Evolutionary conservation across 2,888 invertebrate genomes (phyloP), one percentile per base, ranked within the genome.

Genomic region (Coleophora flavipennella): DNA sequence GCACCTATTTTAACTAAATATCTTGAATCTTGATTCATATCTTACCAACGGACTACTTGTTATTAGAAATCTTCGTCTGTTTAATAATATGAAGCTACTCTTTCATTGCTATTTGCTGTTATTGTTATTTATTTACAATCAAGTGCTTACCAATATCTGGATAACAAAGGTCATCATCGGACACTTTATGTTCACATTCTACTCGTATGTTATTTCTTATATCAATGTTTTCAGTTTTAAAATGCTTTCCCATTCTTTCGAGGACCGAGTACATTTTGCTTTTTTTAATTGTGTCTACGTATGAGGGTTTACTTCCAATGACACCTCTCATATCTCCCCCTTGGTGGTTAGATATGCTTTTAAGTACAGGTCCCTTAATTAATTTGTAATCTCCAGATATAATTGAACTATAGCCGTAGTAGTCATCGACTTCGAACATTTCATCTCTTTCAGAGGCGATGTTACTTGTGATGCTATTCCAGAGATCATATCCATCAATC

Each of bases 391-490:
- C 64, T 29, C 62, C 73, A 25, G 48, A 51, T 43, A 61, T 70
- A 11, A 76, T 55, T 2, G 74, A 57, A 14, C 58, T 55, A 48
- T 62, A 79, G 2, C 71, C 77, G 6, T 49, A 42, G 27, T 55
- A 65, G 45, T 80, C 79, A 41, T 79, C 68, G 3, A 81, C 73
- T 61, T 83, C 83, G 38, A 64, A 60, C 28, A 81, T 53, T 31
- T 60, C 56, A 7, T 57, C 48, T 47, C 81, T 67, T 31, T 56
- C 47, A 0, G 78, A 75, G 8, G 53, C 40, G 31, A 48, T 46
- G 39, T 77, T 69, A 29, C 49, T 39, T 26, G 59, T 45, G n/a
- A 84, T 72, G 29, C 55, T 62, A 35, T 69, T 49, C 84, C 84
- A 84, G 8, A 70, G 61, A 50, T 78, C 60, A 10, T 71, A 48